Conservation (phyloP, 2,888 invertebrate species). For the Athalia rosae region DNA sequence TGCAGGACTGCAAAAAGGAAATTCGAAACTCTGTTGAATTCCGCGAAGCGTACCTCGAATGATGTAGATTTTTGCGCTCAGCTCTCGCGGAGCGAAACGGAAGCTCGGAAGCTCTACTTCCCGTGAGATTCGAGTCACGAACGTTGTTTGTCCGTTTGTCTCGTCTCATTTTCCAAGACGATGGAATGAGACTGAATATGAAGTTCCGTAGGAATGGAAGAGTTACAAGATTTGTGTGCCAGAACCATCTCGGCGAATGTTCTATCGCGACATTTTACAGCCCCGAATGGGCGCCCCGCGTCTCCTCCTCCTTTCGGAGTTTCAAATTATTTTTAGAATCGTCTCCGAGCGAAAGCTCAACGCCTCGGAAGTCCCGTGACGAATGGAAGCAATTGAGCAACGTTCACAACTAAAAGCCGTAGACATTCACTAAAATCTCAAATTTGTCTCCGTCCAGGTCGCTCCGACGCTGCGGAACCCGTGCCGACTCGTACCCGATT, state of each 20-base stretch:
- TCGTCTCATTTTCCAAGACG: background rate
- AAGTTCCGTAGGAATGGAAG: background rate
- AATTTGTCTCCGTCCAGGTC: constrained; percentile 53
- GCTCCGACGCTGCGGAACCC: constrained; percentile 48
- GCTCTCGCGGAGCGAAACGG: constrained; percentile 1
- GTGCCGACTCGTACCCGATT: constrained; percentile 27
- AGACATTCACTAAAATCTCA: constrained; percentile 56
- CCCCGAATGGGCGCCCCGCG: constrained; percentile 17
- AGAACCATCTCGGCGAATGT: background rate
- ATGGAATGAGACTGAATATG: background rate
- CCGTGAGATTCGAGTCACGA: background rate
- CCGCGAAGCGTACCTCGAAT: background rate
- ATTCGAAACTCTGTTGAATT: background rate
- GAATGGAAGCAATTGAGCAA: constrained; percentile 59
- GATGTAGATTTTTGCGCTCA: constrained; percentile 25
- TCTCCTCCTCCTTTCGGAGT: constrained; percentile 47
- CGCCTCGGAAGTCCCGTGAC: constrained; percentile 57
- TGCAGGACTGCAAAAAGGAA: constrained; percentile 1
- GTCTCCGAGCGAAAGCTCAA: constrained; percentile 26
- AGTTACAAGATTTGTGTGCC: constrained; percentile 20
- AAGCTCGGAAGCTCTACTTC: background rate
- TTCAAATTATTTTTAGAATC: constrained; percentile 58
- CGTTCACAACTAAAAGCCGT: constrained; percentile 52
- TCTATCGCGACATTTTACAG: constrained; percentile 22
- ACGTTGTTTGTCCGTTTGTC: background rate